A percentile compares a stretch with the other conserved stretches of the same genome.
Evolutionary conservation across 1,140 invertebrate species (phyloP).

Genomic region (Heliconius congener): DNA sequence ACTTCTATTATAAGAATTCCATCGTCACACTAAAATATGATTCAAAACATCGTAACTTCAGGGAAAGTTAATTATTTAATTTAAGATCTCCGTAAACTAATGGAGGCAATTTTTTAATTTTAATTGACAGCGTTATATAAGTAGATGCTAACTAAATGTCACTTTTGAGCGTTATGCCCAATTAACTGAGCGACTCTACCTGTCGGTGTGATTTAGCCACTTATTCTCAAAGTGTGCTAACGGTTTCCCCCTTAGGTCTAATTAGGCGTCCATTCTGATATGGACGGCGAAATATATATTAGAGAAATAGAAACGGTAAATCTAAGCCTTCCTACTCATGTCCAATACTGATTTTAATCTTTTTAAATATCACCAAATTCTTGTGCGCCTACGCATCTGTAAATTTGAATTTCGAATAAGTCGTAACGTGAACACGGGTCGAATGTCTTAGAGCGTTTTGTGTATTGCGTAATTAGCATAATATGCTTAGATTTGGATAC

Average conservation of each 20-base stretch:
- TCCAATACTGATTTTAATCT: slow-evolving; percentile 69
- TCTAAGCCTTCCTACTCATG: slow-evolving; percentile 62
- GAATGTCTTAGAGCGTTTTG: slow-evolving; percentile 52
- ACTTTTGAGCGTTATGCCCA: slow-evolving; percentile 48
- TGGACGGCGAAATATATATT: slow-evolving; percentile 63
- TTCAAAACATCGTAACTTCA: background rate
- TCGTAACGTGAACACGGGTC: slow-evolving; percentile 55
- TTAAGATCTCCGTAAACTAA: slow-evolving; percentile 10
- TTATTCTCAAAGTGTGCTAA: slow-evolving; percentile 45
- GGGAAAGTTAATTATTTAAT: slow-evolving; percentile 2
- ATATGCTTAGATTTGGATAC: slow-evolving; percentile 46
- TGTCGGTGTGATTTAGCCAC: slow-evolving; percentile 60
- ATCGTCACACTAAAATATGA: background rate
- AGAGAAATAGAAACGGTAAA: slow-evolving; percentile 67
- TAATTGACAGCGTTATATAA: slow-evolving; percentile 37
- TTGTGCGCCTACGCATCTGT: slow-evolving; percentile 70
- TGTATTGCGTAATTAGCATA: slow-evolving; percentile 65
- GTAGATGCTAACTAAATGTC: slow-evolving; percentile 45
- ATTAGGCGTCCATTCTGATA: slow-evolving; percentile 62
- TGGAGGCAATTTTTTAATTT: slow-evolving; percentile 28
- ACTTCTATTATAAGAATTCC: background rate
- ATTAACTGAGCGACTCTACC: slow-evolving; percentile 55
- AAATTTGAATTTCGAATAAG: slow-evolving; percentile 72
- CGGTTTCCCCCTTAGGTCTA: slow-evolving; percentile 46
- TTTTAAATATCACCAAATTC: slow-evolving; percentile 68